Percentiles rank a stretch among this genome's conserved stretches.
These are phyloP conservation scores for Eupithecia vulgata DNA, from an alignment of 2,888 invertebrate species.

Conservation along the genomic window DNA sequence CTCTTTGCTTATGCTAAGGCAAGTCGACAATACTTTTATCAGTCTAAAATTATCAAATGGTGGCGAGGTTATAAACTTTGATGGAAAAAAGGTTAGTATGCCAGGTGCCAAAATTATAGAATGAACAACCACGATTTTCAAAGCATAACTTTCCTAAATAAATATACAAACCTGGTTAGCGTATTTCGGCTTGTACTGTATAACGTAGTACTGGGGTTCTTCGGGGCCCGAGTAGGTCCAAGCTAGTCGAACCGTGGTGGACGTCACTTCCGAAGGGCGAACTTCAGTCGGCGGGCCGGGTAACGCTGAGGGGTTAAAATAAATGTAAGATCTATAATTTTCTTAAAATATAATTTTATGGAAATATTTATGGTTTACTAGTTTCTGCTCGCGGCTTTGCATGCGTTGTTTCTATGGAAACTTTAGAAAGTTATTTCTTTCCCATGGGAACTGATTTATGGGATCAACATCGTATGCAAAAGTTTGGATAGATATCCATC, in stretches of 20 bases:
- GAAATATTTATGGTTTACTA: neutral
- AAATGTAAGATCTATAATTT: neutral
- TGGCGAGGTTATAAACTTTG: neutral
- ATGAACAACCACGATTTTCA: neutral
- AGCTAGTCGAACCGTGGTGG: conserved; percentile 94
- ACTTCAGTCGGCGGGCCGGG: conserved; percentile 96
- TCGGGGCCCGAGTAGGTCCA: conserved; percentile 96
- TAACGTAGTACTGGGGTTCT: conserved; percentile 97
- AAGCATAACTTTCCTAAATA: neutral
- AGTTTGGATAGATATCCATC: too few relatives aligned
- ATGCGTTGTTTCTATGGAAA: neutral
- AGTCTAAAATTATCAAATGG: neutral
- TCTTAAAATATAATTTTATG: neutral
- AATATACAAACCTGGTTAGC: conserved; percentile 88
- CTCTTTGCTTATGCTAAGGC: neutral
- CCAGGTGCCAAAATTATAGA: too few relatives aligned
- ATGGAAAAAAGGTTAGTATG: neutral
- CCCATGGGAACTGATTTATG: neutral
- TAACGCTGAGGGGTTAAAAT: conserved; percentile 85
- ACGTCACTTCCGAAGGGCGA: conserved; percentile 95
- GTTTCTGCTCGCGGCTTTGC: too few relatives aligned
- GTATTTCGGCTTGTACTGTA: conserved; percentile 98
- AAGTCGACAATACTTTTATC: neutral
- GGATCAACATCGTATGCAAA: too few relatives aligned
- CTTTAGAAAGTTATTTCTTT: neutral